These are phyloP conservation scores for Grallaria varia DNA, from an alignment of 2,113 vertebrate genomes.

Conservation along the genomic window DNA sequence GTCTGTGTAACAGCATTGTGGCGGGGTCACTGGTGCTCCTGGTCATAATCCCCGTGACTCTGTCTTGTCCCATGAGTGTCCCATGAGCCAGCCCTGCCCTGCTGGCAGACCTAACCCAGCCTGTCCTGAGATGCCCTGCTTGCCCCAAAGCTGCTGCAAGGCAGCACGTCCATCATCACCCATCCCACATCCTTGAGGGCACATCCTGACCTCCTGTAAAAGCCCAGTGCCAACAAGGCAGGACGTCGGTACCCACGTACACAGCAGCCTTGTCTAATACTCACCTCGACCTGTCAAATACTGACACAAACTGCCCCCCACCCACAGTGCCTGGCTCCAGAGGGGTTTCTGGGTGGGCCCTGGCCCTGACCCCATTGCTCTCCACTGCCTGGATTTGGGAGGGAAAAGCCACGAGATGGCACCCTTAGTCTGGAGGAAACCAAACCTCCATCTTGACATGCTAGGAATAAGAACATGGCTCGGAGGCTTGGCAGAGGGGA, in stretches of 20 bases:
- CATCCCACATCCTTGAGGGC: background rate
- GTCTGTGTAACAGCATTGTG: background rate
- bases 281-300: background rate
- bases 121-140: background rate
- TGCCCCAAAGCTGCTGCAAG: background rate
- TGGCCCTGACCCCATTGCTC: fast-evolving
- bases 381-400: background rate
- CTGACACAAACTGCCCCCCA: background rate
- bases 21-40: background rate
- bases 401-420: slow-evolving; percentile 58
- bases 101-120: background rate
- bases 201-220: fast-evolving
- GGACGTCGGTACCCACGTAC: background rate
- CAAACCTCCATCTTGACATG: background rate
- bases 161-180: background rate
- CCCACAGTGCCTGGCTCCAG: fast-evolving
- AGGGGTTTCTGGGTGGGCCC: background rate
- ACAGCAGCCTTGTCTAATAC: fast-evolving
- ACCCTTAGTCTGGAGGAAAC: slow-evolving; percentile 24
- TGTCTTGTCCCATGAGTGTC: background rate
- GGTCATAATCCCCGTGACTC: background rate
- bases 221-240: background rate
- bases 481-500: background rate
- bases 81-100: background rate
- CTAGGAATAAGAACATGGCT: background rate